A percentile compares a stretch with the other conserved stretches of the same genome.
These are phyloP conservation scores for Unio delphinus DNA, from an alignment of 2,888 invertebrate genomes.

Conservation along the genomic window DNA sequence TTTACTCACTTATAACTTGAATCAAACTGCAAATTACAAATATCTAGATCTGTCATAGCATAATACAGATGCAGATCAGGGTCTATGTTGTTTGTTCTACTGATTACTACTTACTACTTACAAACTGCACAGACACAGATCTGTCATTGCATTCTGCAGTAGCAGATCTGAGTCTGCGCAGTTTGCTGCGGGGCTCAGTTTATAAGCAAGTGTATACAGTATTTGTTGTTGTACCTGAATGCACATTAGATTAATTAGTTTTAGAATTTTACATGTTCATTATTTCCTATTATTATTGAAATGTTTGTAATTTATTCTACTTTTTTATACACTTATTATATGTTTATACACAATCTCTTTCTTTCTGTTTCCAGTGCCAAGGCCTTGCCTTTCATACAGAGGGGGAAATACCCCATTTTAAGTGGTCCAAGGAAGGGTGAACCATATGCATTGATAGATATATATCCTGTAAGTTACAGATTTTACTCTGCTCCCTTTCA, in stretches of 20 bases:
- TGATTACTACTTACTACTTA: too few relatives aligned
- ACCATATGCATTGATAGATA: slow-evolving; percentile 62
- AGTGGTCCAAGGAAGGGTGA: slow-evolving; percentile 54
- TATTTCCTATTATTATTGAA: not conserved
- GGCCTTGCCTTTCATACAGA: slow-evolving; percentile 67
- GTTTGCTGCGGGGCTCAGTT: too few relatives aligned
- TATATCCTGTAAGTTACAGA: slow-evolving; percentile 53
- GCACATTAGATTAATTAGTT: too few relatives aligned
- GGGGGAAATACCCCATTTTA: slow-evolving; percentile 58
- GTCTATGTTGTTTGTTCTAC: too few relatives aligned
- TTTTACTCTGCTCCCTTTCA: not conserved
- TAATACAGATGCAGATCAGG: too few relatives aligned
- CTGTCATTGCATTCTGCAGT: too few relatives aligned
- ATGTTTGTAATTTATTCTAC: not conserved
- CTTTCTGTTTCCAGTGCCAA: slow-evolving; percentile 61
- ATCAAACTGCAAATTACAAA: too few relatives aligned
- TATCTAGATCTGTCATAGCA: too few relatives aligned
- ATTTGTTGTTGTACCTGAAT: too few relatives aligned
- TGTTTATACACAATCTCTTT: not conserved
- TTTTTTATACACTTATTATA: not conserved
- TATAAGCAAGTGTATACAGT: too few relatives aligned
- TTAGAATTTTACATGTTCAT: not conserved
- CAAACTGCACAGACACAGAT: too few relatives aligned
- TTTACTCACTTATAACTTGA: too few relatives aligned
- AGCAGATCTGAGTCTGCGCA: not conserved